Evolutionary conservation across 2,113 vertebrate species (phyloP).

Genomic region (Toxostoma redivivum): DNA sequence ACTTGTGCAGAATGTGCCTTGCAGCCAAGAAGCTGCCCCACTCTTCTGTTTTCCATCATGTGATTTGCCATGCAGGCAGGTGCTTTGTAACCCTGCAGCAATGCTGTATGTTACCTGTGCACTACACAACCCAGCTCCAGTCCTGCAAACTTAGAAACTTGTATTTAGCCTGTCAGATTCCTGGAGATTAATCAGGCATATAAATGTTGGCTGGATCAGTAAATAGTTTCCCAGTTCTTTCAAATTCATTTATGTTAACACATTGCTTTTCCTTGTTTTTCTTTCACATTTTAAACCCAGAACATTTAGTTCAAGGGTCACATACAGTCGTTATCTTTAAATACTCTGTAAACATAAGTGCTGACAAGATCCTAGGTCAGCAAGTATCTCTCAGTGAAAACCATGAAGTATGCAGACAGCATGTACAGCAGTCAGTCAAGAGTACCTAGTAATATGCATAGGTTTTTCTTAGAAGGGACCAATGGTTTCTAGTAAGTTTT

Average conservation of each 20-base stretch:
- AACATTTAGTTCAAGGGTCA: conserved; percentile 16
- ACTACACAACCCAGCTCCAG: not conserved
- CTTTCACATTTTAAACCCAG: conserved; percentile 11
- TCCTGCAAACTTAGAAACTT: not conserved
- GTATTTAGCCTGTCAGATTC: not conserved
- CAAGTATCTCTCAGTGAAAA: not conserved
- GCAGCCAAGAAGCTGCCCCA: not conserved
- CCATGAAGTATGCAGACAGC: not conserved
- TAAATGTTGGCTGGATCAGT: conserved; percentile 1
- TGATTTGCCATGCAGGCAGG: not conserved
- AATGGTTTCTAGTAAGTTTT: not conserved
- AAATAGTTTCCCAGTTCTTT: conserved; percentile 33
- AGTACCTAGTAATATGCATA: not conserved
- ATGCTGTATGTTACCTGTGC: not conserved
- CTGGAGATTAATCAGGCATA: conserved; percentile 1
- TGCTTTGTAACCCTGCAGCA: not conserved
- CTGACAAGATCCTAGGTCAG: conserved; percentile 11
- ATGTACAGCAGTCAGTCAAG: not conserved
- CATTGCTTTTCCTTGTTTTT: conserved; percentile 28
- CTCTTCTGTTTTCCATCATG: not conserved
- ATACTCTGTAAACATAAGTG: not conserved
- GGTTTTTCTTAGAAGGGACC: not conserved
- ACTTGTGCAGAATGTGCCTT: not conserved
- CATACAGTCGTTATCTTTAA: conserved; percentile 35
- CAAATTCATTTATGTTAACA: conserved; percentile 20